Evolutionary conservation across 1,140 invertebrate species (phyloP).

Genomic region (Eriocheir sinensis): DNA sequence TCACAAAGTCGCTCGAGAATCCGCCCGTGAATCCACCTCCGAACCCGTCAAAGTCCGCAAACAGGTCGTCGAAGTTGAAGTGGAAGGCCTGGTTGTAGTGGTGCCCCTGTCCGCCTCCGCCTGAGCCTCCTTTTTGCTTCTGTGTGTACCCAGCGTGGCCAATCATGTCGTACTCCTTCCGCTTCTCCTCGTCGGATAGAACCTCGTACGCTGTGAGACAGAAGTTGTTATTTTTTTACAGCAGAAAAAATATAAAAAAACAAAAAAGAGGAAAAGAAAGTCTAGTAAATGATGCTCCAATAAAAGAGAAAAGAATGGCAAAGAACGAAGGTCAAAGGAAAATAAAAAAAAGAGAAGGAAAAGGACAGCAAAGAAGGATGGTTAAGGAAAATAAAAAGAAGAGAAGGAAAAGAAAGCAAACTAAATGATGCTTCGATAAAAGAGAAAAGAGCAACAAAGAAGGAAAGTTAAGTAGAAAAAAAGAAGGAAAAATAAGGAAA

Average conservation of each 20-base stretch:
- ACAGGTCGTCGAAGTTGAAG: conserved; percentile 79
- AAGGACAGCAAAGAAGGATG: too few species aligned
- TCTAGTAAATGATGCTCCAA: too few species aligned
- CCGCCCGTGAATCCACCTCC: conserved; percentile 34
- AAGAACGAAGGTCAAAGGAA: too few species aligned
- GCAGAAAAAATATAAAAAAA: too few species aligned
- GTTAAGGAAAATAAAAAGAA: too few species aligned
- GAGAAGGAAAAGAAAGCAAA: too few species aligned
- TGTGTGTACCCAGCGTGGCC: conserved; percentile 73
- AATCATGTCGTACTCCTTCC: conserved; percentile 75
- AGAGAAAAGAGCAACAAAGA: neutral
- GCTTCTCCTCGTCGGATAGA: conserved; percentile 76
- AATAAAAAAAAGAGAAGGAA: too few species aligned
- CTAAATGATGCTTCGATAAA: too few species aligned
- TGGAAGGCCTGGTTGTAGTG: conserved; percentile 54
- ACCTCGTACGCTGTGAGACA: conserved; percentile 79
- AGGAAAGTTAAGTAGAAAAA: neutral
- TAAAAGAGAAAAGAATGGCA: too few species aligned
- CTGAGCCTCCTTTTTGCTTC: conserved; percentile 40
- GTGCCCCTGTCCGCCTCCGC: conserved; percentile 43
- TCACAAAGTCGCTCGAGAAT: conserved; percentile 75
- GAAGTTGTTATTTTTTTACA: too few species aligned
- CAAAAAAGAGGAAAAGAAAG: too few species aligned
- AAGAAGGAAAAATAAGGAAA: neutral
- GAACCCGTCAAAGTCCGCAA: conserved; percentile 75